Conservation (phyloP, 2,113 vertebrate species). For the Syrrhaptes paradoxus region DNA sequence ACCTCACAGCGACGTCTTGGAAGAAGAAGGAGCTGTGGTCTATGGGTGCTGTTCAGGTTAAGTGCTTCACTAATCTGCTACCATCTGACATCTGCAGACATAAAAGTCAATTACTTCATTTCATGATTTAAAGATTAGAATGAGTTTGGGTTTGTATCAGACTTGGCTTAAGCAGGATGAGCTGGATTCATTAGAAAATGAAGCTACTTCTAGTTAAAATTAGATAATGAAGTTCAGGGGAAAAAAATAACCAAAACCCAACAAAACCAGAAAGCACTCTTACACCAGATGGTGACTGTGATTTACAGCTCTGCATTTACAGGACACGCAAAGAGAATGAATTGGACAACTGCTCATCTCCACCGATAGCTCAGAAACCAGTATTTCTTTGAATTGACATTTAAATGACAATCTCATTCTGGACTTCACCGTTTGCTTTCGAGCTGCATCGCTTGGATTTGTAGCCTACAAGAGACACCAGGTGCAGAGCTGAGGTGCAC, state of each 20-base stretch:
- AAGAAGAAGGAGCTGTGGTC: not conserved
- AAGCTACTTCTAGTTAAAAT: not conserved
- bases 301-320: not conserved
- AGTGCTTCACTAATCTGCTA: not conserved
- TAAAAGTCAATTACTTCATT: not conserved
- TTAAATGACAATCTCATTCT: not conserved
- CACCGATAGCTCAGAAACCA: not conserved
- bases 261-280: not conserved
- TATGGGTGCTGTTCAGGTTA: not conserved
- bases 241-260: not conserved
- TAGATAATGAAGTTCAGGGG: not conserved
- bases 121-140: conserved; percentile 14
- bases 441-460: not conserved
- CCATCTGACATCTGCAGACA: conserved; percentile 14
- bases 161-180: conserved; percentile 4
- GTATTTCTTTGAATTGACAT: not conserved
- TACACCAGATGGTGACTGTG: not conserved
- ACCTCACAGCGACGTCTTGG: not conserved
- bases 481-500: not conserved
- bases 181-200: not conserved
- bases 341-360: not conserved
- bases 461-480: not conserved
- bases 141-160: not conserved
- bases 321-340: not conserved
- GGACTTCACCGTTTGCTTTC: not conserved